Evolutionary conservation across 2,113 vertebrate genomes (phyloP).

Genomic region (Campylomormyrus numenius): DNA sequence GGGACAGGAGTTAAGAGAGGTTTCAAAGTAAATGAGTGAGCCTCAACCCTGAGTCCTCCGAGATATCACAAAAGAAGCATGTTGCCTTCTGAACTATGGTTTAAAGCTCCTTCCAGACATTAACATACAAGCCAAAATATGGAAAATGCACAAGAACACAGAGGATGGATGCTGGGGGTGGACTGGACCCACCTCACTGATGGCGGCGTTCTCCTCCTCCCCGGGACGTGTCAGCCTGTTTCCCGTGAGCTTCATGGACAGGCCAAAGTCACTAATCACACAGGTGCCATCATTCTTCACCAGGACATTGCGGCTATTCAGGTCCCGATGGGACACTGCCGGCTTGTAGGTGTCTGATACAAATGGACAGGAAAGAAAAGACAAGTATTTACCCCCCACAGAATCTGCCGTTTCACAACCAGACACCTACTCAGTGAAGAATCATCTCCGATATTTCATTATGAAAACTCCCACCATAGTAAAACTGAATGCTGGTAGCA

Average conservation of each 20-base stretch:
- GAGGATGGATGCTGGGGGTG: not conserved
- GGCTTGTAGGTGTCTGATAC: constrained; percentile 85
- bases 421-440: not conserved
- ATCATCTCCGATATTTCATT: not conserved
- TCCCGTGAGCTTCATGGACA: constrained; percentile 95
- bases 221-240: constrained; percentile 86
- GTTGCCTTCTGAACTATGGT: not conserved
- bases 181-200: constrained; percentile 75
- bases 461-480: not conserved
- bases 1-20: not conserved
- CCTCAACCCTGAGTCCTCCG: not conserved
- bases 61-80: not conserved
- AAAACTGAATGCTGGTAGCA: not conserved
- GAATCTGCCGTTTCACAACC: not conserved
- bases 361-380: not conserved
- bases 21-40: not conserved
- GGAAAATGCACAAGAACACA: not conserved
- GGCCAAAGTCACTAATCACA: constrained; percentile 92
- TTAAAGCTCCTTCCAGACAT: not conserved
- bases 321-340: constrained; percentile 90
- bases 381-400: not conserved
- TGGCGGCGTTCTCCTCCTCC: constrained; percentile 86
- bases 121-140: not conserved
- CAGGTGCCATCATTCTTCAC: constrained; percentile 86
- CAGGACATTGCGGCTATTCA: constrained; percentile 93